A percentile compares a stretch with the other conserved stretches of the same genome.
Conservation (phyloP, 2,113 vertebrate species). For the Bolborhynchus lineola region DNA sequence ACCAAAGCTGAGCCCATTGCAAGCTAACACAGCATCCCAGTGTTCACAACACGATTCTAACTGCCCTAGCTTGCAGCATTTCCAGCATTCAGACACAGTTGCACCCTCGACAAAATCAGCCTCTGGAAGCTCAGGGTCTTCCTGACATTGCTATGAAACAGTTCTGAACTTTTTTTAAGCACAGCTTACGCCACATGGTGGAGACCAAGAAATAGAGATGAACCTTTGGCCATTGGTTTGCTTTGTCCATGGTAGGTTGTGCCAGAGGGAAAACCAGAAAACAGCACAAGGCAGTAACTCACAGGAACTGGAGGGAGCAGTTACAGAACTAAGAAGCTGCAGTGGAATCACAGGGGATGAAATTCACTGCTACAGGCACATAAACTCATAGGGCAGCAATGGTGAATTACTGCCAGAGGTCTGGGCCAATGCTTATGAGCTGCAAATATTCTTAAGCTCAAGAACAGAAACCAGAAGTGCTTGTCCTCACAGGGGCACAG, state of each 20-base stretch:
- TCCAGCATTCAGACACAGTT: not conserved
- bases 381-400: not conserved
- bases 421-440: not conserved
- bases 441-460: not conserved
- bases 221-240: not conserved
- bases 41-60: not conserved
- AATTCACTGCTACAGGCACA: not conserved
- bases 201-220: not conserved
- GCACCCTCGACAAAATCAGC: not conserved
- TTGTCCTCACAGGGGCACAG: not conserved
- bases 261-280: not conserved
- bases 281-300: not conserved
- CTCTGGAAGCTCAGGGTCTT: not conserved
- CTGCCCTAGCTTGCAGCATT: not conserved
- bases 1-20: not conserved
- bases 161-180: not conserved
- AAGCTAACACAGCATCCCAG: not conserved
- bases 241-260: not conserved
- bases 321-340: not conserved
- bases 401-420: not conserved
- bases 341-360: not conserved
- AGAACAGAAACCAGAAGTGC: not conserved
- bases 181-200: not conserved
- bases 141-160: not conserved
- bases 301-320: not conserved